These are phyloP conservation scores for Schrankia costaestrigalis DNA, from an alignment of 2,888 invertebrate species.

Conservation along the genomic window DNA sequence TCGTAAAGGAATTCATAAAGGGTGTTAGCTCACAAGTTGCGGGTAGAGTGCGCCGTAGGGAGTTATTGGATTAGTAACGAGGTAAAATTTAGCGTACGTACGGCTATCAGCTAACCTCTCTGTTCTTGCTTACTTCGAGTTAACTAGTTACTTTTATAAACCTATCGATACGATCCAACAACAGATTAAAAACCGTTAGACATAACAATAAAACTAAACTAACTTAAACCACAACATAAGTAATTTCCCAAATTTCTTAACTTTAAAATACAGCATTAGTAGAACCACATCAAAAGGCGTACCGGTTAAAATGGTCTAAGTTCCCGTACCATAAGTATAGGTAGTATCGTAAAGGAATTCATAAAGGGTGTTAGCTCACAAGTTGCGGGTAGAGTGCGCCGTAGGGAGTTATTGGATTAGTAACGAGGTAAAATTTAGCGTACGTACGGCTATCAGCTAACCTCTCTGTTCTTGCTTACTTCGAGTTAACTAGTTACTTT, in stretches of 20 bases:
- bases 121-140: not conserved
- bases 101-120: constrained; percentile 11
- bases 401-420: constrained; percentile 25
- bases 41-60: constrained; percentile 14
- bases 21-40: constrained; percentile 17
- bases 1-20: constrained; percentile 13
- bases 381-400: constrained; percentile 14
- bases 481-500: no score
- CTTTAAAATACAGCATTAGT: constrained; percentile 2
- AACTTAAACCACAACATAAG: no score
- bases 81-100: constrained; percentile 23
- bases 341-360: constrained; percentile 13
- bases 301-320: constrained; percentile 2
- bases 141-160: no score
- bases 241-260: no score
- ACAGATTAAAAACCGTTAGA: no score
- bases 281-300: constrained; percentile 1
- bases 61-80: constrained; percentile 25
- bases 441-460: constrained; percentile 11
- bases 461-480: not conserved
- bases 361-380: constrained; percentile 15
- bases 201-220: not conserved
- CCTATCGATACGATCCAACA: no score
- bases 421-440: constrained; percentile 25
- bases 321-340: constrained; percentile 7